Conservation (phyloP, 2,888 invertebrate genomes). For the Trachelus stipa region DNA sequence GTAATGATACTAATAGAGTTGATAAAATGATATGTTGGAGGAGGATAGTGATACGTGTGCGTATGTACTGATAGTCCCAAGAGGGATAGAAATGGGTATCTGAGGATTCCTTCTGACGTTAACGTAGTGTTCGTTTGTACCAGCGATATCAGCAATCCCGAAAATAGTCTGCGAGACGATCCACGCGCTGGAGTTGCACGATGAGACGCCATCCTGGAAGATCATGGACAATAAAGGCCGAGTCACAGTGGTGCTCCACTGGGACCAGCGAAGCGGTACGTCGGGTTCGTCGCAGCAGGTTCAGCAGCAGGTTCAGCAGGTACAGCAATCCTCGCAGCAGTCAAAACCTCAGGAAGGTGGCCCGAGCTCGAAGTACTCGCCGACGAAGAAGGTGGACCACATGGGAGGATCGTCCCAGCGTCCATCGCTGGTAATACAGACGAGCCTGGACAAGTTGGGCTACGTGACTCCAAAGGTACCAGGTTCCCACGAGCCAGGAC, state of each 20-base stretch:
- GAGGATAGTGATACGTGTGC: no score
- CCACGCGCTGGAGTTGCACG: constrained; percentile 93
- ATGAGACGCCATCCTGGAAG: constrained; percentile 98
- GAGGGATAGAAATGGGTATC: no score
- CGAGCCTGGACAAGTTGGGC: constrained; percentile 77
- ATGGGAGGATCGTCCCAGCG: constrained; percentile 69
- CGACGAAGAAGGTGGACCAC: constrained; percentile 68
- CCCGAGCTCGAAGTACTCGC: constrained; percentile 69
- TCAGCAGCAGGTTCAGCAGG: constrained; percentile 71
- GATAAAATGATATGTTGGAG: no score
- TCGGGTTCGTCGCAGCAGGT: constrained; percentile 66
- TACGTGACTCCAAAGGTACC: constrained; percentile 50
- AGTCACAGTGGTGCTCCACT: constrained; percentile 95
- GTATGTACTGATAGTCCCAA: no score
- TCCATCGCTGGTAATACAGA: constrained; percentile 81
- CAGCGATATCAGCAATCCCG: constrained; percentile 95
- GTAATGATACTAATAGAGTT: no score
- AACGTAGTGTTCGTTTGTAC: constrained; percentile 34
- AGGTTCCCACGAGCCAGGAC: constrained; percentile 67
- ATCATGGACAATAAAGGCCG: constrained; percentile 98
- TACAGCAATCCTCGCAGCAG: constrained; percentile 64
- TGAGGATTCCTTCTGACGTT: no score
- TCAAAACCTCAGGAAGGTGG: constrained; percentile 50
- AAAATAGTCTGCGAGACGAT: constrained; percentile 98
- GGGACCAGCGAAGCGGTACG: constrained; percentile 89